A percentile compares a stretch with the other conserved stretches of the same genome.
These are phyloP conservation scores for Microctenopoma steveboyesi DNA, from an alignment of 2,797 vertebrate species.

Conservation along the genomic window DNA sequence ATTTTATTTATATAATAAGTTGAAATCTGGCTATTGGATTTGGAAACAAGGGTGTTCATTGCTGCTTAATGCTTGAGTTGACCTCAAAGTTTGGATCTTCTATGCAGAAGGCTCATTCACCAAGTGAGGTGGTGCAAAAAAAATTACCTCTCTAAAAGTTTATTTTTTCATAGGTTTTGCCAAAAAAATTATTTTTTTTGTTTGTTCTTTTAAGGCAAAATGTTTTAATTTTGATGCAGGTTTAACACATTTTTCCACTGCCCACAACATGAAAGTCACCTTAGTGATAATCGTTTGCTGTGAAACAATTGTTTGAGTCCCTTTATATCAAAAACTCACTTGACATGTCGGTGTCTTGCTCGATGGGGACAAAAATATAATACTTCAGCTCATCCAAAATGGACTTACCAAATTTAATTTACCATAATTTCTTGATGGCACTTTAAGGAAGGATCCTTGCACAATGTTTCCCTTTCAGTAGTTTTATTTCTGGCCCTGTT, in stretches of 20 bases:
- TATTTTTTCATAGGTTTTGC: not conserved
- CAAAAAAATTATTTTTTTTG: not conserved
- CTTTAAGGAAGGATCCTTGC: not conserved
- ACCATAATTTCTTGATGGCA: not conserved
- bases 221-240: conserved; percentile 18
- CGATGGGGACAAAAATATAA: not conserved
- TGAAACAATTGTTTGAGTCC: conserved; percentile 1
- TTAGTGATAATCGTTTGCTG: conserved; percentile 7
- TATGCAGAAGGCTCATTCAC: conserved; percentile 6
- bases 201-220: conserved; percentile 39
- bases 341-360: no score
- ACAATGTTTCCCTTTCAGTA: conserved; percentile 2
- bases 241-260: not conserved
- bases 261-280: conserved; percentile 1
- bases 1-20: conserved; percentile 45
- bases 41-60: conserved; percentile 10
- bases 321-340: not conserved
- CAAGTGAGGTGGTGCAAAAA: not conserved
- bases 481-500: not conserved
- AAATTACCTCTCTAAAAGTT: conserved; percentile 3
- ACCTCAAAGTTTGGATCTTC: conserved; percentile 19
- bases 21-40: not conserved
- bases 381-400: not conserved
- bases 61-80: conserved; percentile 34
- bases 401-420: not conserved